A percentile compares a stretch with the other conserved stretches of the same genome.
These are phyloP conservation scores for Ptychobarbus kaznakovi DNA, from an alignment of 2,797 vertebrate genomes.

Conservation along the genomic window DNA sequence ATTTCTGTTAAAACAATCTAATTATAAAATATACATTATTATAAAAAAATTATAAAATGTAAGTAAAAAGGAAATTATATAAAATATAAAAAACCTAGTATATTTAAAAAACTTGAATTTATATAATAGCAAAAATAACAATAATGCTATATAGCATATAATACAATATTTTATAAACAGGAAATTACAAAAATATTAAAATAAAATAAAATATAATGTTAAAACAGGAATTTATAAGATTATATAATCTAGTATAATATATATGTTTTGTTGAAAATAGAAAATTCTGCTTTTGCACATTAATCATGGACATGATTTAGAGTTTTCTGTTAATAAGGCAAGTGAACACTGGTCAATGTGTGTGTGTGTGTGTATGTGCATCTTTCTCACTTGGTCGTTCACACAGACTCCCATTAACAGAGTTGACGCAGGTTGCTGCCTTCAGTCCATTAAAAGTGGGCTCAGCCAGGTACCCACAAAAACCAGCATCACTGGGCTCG, in stretches of 20 bases:
- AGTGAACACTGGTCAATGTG: neutral
- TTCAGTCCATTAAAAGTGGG: conserved; percentile 87
- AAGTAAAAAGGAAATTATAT: neutral
- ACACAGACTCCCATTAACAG: conserved; percentile 92
- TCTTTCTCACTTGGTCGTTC: conserved; percentile 86
- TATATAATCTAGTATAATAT: neutral
- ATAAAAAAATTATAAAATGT: too few relatives aligned
- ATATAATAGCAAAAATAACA: too few relatives aligned
- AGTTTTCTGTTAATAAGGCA: neutral
- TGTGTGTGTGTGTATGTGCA: neutral
- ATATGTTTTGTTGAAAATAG: neutral
- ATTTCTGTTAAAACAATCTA: neutral
- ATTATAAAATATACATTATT: too few relatives aligned
- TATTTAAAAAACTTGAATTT: neutral
- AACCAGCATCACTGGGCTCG: conserved; percentile 94
- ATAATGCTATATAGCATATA: too few relatives aligned
- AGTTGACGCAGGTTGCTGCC: conserved; percentile 91
- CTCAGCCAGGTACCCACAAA: conserved; percentile 94
- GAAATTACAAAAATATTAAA: too few relatives aligned
- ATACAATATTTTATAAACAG: too few relatives aligned
- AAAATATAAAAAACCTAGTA: neutral
- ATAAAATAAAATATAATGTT: neutral
- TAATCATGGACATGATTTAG: neutral
- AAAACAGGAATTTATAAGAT: neutral
- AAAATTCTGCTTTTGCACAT: neutral